Evolutionary conservation across 1,140 invertebrate species (phyloP).

Genomic region (Anoplolepis gracilipes): DNA sequence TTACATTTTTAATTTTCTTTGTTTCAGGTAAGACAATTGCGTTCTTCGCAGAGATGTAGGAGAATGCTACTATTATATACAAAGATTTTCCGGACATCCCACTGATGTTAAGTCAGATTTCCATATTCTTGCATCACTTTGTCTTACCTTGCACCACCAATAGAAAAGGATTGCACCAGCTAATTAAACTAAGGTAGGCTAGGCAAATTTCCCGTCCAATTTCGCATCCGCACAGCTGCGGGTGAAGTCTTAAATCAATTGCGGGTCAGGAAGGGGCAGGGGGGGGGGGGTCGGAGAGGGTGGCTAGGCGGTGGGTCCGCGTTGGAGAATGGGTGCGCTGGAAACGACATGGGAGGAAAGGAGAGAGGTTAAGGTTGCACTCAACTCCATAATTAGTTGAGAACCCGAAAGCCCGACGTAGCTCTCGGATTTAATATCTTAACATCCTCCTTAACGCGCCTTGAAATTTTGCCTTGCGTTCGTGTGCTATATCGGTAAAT

Average conservation of each 20-base stretch:
- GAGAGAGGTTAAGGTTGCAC: slow-evolving; percentile 76
- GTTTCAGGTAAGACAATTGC: slow-evolving; percentile 37
- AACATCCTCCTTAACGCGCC: slow-evolving; percentile 77
- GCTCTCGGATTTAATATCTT: slow-evolving; percentile 80
- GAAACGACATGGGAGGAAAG: slow-evolving; percentile 12
- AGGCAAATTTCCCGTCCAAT: slow-evolving; percentile 77
- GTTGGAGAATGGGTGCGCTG: slow-evolving; percentile 14
- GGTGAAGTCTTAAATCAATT: slow-evolving; percentile 81
- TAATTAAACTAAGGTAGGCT: slow-evolving; percentile 62
- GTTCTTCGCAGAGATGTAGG: no score
- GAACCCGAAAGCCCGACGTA: slow-evolving; percentile 69
- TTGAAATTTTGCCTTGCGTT: slow-evolving; percentile 73
- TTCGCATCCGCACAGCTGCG: slow-evolving; percentile 77
- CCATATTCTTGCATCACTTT: neutral
- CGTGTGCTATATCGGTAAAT: slow-evolving; percentile 71
- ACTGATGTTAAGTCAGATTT: slow-evolving; percentile 2
- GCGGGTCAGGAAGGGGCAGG: slow-evolving; percentile 59
- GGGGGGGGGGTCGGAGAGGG: neutral
- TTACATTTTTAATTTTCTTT: neutral
- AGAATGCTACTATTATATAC: neutral
- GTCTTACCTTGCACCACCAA: neutral
- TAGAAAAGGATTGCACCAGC: slow-evolving; percentile 26
- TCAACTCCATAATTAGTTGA: slow-evolving; percentile 81
- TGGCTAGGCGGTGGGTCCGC: slow-evolving; percentile 35
- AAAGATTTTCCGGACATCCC: neutral